Base-by-base conservation (phyloP, 2,797 vertebrate species). In the Mustela erminea region DNA sequence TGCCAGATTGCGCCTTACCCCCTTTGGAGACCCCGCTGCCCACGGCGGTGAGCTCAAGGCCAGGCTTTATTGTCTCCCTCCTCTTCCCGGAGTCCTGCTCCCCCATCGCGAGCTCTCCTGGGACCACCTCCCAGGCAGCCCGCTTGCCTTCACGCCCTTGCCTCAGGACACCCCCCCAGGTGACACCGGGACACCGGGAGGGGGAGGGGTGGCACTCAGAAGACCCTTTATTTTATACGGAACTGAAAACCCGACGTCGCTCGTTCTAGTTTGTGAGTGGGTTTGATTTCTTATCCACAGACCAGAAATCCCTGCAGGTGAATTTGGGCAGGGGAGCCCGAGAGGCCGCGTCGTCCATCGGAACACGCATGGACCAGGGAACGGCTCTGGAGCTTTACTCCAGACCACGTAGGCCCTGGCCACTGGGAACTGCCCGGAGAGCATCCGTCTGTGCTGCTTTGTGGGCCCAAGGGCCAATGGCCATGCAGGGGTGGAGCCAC, bases 401-500 rank as follows among this genome's bases (percentile, higher is more conserved):
- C 81, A 29, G 68, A 52, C 60, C 58, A 15, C 14, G 20, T 9
- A 27, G 11, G 35, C 29, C 89, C 38, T 8, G 64, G 52, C 32
- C 52, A 27, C 38, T 0, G 15, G 64, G 46, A 43, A 56, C 20
- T 12, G 3, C 7, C 7, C 13, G 2, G 56, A 20, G 17, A 62
- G 58, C 70, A 68, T 7, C 17, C 1, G 46, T 41, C 18, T 25
- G 43, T 41, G 83, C 41, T 14, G 72, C 25, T 27, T n/a, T 14
- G 20, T 11, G 38, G 83, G 11, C 60, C 13, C 20, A 1, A 2
- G 23, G 5, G 6, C 58, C 17, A 56, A 23, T 6, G 38, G 23
- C 70, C 27, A 0, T 25, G 23, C 12, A 12, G 23, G 38, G 11
- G 11, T 2, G 2, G 18, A 29, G 23, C 14, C 18, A 4, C 58